These are phyloP conservation scores for Limenitis arthemis DNA, from an alignment of 2,888 invertebrate species.

Conservation along the genomic window DNA sequence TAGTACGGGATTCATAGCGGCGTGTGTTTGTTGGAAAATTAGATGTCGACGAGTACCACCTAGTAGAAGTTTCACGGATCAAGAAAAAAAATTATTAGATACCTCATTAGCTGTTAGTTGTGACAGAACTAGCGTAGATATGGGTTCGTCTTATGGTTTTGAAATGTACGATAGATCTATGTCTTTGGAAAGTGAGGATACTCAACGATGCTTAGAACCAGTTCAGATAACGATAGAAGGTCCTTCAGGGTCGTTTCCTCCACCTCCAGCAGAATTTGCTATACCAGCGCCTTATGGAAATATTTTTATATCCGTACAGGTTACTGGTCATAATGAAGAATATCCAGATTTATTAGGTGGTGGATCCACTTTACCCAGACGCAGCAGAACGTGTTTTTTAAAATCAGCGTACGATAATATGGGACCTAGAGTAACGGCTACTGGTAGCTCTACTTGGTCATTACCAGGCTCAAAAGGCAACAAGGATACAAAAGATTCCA, in stretches of 20 bases:
- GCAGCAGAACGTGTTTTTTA: conserved; percentile 65
- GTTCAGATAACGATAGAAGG: conserved; percentile 75
- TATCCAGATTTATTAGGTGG: conserved; percentile 84
- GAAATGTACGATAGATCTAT: conserved; percentile 68
- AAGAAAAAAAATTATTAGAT: conserved; percentile 89
- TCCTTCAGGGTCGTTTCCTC: conserved; percentile 53
- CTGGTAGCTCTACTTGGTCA: conserved; percentile 89
- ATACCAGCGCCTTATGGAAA: conserved; percentile 74
- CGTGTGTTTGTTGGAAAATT: conserved; percentile 73
- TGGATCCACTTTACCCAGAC: conserved; percentile 60
- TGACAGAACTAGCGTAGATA: conserved; percentile 76
- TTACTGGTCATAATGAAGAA: conserved; percentile 77
- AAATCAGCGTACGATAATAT: conserved; percentile 89
- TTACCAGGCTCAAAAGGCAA: conserved; percentile 74
- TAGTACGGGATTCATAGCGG: conserved; percentile 70
- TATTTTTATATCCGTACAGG: conserved; percentile 90
- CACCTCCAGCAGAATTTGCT: conserved; percentile 65
- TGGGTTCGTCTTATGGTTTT: conserved; percentile 67
- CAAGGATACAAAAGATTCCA: conserved; percentile 35
- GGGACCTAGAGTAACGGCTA: conserved; percentile 90
- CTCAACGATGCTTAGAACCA: conserved; percentile 64
- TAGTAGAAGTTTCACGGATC: conserved; percentile 84
- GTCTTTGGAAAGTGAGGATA: conserved; percentile 65
- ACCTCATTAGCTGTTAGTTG: conserved; percentile 78
- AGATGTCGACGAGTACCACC: conserved; percentile 80